Percentiles rank a stretch among this genome's conserved stretches.
These are phyloP conservation scores for Actinostola sp. DNA, from an alignment of 92 coral and sea anemone species.

Conservation along the genomic window DNA sequence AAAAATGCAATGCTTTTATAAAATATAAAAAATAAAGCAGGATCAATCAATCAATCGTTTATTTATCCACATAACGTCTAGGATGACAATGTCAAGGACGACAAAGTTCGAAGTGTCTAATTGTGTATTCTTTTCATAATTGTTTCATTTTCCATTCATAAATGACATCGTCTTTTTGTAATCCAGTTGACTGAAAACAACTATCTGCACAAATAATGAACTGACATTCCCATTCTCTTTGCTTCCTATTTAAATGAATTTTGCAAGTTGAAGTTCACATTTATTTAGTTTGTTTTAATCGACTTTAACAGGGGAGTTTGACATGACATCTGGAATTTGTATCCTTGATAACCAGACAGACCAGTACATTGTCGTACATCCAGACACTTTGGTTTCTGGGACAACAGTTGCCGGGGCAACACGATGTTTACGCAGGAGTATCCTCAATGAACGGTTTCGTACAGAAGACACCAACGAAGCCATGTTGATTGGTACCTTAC, in stretches of 20 bases:
- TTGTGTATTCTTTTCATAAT: too few relatives aligned
- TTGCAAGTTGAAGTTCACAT: not conserved
- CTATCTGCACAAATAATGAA: too few relatives aligned
- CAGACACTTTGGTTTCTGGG: constrained; percentile 90
- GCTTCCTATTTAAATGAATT: not conserved
- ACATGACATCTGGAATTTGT: constrained; percentile 60
- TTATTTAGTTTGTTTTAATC: not conserved
- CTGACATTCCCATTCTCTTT: not conserved
- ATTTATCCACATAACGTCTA: too few relatives aligned
- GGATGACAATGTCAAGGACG: too few relatives aligned
- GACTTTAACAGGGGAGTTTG: constrained; percentile 59
- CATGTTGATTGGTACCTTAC: constrained; percentile 90
- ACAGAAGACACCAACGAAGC: constrained; percentile 93
- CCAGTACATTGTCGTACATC: constrained; percentile 83
- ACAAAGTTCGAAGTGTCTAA: too few relatives aligned
- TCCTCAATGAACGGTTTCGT: constrained; percentile 88
- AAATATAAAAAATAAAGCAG: too few relatives aligned
- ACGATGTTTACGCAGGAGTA: constrained; percentile 82
- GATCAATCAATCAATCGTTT: too few relatives aligned
- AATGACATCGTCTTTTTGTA: too few relatives aligned
- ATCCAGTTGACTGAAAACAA: too few relatives aligned
- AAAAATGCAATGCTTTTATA: too few relatives aligned
- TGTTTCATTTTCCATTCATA: too few relatives aligned
- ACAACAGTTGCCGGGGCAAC: constrained; percentile 96
- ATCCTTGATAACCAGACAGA: constrained; percentile 82